Conservation (phyloP, 37 sponge, comb jelly and placozoan genomes). For the Lycopodina hypogea region DNA sequence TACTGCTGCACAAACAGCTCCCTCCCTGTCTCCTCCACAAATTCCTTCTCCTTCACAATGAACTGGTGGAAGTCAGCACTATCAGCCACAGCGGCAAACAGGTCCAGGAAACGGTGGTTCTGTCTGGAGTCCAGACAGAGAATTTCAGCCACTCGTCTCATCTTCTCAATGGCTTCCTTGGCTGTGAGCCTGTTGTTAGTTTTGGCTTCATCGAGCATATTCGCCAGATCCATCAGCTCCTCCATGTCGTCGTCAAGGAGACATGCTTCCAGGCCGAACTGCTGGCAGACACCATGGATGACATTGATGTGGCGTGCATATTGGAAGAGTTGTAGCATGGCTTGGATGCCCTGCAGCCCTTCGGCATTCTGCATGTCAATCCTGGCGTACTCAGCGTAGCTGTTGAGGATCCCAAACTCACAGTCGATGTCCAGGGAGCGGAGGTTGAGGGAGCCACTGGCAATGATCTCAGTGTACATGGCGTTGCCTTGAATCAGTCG, state of each 20-base stretch:
- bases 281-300: slow-evolving; percentile 60
- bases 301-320: slow-evolving; percentile 43
- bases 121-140: slow-evolving; percentile 16
- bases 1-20: slow-evolving; percentile 60
- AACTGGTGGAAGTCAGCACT: slow-evolving; percentile 71
- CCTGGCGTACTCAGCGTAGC: slow-evolving; percentile 16
- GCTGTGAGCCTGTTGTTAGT: slow-evolving; percentile 44
- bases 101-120: slow-evolving; percentile 15
- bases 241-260: slow-evolving; percentile 44
- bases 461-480: slow-evolving; percentile 46
- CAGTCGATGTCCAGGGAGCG: slow-evolving; percentile 38
- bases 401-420: slow-evolving; percentile 40
- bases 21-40: slow-evolving; percentile 42
- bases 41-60: slow-evolving; percentile 57
- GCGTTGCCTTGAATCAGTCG: slow-evolving; percentile 55
- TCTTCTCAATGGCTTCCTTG: slow-evolving; percentile 43
- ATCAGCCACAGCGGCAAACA: slow-evolving; percentile 55
- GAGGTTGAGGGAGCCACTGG: slow-evolving; percentile 32
- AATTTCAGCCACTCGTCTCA: slow-evolving; percentile 26
- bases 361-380: slow-evolving; percentile 14
- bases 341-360: slow-evolving; percentile 40
- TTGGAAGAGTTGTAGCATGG: slow-evolving; percentile 70
- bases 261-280: slow-evolving; percentile 57
- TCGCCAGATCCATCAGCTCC: slow-evolving; percentile 40
- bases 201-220: slow-evolving; percentile 19